A percentile compares a stretch with the other conserved stretches of the same genome.
phyloP scores from a whole-genome alignment of 2,888 invertebrate genomes.

The Chrysomela aeneicollis region DNA sequence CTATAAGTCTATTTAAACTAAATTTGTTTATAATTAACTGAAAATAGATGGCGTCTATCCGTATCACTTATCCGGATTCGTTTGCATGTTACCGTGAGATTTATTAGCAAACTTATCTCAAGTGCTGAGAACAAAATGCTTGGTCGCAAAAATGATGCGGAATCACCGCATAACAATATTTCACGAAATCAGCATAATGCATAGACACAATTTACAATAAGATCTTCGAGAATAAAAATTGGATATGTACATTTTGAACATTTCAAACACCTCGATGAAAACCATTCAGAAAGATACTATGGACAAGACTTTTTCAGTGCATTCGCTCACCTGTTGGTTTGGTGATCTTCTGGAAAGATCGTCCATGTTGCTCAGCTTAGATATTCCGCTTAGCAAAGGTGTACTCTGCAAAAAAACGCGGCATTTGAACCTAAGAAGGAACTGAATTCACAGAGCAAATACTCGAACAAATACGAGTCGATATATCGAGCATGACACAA shows the following conservation, averaged over 20 bases:
- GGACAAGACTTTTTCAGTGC: no score
- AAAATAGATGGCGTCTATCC: background rate
- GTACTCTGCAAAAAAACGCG: constrained; percentile 40
- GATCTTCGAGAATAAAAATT: no score
- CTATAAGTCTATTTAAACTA: background rate
- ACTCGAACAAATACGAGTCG: no score
- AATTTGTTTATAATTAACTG: background rate
- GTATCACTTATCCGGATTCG: no score
- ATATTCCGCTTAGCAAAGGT: constrained; percentile 36
- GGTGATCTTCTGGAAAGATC: constrained; percentile 11
- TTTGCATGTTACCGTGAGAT: no score
- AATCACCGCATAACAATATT: background rate
- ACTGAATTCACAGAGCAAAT: background rate
- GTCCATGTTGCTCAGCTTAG: constrained; percentile 30
- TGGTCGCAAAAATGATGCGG: background rate
- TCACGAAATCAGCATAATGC: background rate
- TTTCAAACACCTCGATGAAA: no score
- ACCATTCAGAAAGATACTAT: no score
- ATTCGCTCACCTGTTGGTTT: constrained; percentile 33
- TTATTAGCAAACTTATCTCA: background rate
- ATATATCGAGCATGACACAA: no score
- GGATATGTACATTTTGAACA: no score
- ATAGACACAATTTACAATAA: background rate
- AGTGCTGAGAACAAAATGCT: background rate
- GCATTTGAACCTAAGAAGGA: background rate